These are phyloP conservation scores for Nomada lathburiana DNA, from an alignment of 2,888 invertebrate genomes.

Conservation along the genomic window DNA sequence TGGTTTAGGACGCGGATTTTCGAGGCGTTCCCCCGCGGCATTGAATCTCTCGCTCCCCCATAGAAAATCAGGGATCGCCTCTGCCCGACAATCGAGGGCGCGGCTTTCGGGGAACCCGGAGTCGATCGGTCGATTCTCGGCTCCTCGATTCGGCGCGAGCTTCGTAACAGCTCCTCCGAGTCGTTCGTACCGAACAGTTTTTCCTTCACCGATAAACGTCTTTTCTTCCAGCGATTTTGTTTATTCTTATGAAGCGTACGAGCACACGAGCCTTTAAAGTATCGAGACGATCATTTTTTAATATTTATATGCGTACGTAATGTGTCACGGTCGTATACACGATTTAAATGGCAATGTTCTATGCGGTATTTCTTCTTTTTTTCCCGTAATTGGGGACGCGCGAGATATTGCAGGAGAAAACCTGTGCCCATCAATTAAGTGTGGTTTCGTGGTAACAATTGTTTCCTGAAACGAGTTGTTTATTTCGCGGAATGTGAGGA, in stretches of 20 bases:
- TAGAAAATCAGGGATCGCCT: constrained; percentile 57
- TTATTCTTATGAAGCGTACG: too few species aligned
- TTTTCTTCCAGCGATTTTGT: not conserved
- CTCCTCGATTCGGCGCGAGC: not conserved
- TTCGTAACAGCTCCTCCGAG: constrained; percentile 1
- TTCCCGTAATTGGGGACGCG: not conserved
- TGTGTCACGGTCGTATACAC: too few species aligned
- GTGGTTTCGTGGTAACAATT: not conserved
- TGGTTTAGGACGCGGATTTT: constrained; percentile 71
- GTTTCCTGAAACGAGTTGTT: constrained; percentile 7
- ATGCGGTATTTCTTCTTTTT: not conserved
- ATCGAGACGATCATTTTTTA: too few species aligned
- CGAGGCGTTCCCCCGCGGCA: constrained; percentile 58
- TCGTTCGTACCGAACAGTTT: not conserved
- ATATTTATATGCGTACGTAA: too few species aligned
- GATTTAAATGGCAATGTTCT: too few species aligned
- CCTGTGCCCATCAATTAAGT: not conserved
- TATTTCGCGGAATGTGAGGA: constrained; percentile 14
- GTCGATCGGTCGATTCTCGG: constrained; percentile 15
- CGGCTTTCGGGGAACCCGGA: constrained; percentile 36
- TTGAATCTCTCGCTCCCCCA: constrained; percentile 40
- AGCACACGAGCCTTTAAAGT: too few species aligned
- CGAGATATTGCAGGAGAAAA: not conserved
- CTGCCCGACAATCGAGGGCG: constrained; percentile 35
- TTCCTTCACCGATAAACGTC: too few species aligned